phyloP scores from a whole-genome alignment of 2,888 invertebrate species.

The Lepidocyrtinus sp. region DNA sequence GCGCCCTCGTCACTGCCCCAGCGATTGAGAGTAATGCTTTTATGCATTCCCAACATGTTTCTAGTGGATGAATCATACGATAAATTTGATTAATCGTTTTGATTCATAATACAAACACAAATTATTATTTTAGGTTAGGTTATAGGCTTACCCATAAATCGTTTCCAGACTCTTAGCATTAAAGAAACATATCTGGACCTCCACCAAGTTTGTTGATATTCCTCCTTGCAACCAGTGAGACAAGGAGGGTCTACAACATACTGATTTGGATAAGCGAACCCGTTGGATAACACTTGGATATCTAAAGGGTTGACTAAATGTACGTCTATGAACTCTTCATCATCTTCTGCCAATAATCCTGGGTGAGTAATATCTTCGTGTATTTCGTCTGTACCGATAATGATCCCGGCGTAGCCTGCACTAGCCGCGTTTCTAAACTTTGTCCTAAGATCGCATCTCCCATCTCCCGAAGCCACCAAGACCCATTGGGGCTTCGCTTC shows the following conservation, averaged over 20 bases:
- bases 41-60: background rate
- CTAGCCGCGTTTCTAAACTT: slow-evolving; percentile 43
- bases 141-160: slow-evolving; percentile 17
- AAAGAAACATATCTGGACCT: slow-evolving; percentile 26
- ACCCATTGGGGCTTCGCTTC: slow-evolving; percentile 12
- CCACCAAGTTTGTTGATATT: slow-evolving; percentile 21
- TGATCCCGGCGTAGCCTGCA: slow-evolving; percentile 39
- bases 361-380: slow-evolving; percentile 32
- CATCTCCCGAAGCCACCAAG: slow-evolving; percentile 7
- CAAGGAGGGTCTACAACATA: slow-evolving; percentile 23
- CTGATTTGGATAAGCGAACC: slow-evolving; percentile 9
- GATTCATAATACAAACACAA: background rate
- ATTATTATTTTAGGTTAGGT: background rate
- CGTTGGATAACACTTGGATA: slow-evolving; percentile 22
- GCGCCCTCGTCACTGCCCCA: background rate
- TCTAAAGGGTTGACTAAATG: slow-evolving; percentile 36
- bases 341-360: slow-evolving; percentile 16
- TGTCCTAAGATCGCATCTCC: slow-evolving; percentile 39
- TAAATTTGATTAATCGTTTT: too few species aligned
- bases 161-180: slow-evolving; percentile 14
- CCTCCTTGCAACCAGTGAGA: slow-evolving; percentile 20
- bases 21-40: background rate
- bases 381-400: slow-evolving; percentile 27
- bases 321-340: slow-evolving; percentile 43
- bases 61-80: background rate